A percentile compares a stretch with the other conserved stretches of the same genome.
Conservation (phyloP, 2,888 invertebrate genomes). For the Lochmaea crataegi region DNA sequence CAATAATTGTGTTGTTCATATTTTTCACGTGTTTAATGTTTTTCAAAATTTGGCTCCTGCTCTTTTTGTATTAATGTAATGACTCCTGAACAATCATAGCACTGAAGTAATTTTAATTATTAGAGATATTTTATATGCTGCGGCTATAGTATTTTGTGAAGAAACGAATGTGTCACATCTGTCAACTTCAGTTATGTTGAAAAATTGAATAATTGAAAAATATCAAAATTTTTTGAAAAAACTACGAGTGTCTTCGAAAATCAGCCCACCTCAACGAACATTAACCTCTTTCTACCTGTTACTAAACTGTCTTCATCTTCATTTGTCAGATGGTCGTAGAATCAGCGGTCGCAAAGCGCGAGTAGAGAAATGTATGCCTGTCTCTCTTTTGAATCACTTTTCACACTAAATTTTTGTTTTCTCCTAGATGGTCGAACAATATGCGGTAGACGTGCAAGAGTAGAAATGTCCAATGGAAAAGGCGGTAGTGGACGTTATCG, state of each 20-base stretch:
- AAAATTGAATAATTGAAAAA: conserved; percentile 22
- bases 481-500: conserved; percentile 66
- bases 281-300: conserved; percentile 32
- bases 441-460: conserved; percentile 89
- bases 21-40: no score
- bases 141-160: background rate
- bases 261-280: conserved; percentile 22
- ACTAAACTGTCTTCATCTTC: conserved; percentile 43
- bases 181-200: conserved; percentile 8
- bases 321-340: conserved; percentile 47
- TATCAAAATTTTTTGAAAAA: conserved; percentile 24
- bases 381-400: conserved; percentile 27
- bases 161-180: background rate
- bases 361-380: conserved; percentile 47
- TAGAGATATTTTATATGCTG: background rate
- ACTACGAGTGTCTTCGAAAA: conserved; percentile 25
- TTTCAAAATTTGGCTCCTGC: no score
- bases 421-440: conserved; percentile 81
- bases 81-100: no score
- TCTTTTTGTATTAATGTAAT: no score
- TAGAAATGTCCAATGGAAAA: conserved; percentile 92
- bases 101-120: no score
- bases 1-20: no score
- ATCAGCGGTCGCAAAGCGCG: conserved; percentile 46
- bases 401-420: conserved; percentile 23